phyloP scores from a whole-genome alignment of 2,888 invertebrate genomes.

The Herminia tarsipennalis region DNA sequence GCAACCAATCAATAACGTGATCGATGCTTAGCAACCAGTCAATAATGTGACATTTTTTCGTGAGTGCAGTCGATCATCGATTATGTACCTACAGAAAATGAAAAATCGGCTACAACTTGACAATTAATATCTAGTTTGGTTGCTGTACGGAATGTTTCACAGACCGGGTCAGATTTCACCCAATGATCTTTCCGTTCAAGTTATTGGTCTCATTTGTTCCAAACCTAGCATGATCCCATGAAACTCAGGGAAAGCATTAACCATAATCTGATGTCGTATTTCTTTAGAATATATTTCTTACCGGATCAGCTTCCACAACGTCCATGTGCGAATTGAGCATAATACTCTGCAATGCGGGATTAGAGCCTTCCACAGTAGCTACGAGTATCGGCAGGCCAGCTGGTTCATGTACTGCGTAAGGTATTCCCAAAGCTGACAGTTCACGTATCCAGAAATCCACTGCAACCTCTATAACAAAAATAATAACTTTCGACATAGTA shows the following conservation, averaged over 20 bases:
- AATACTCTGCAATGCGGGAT: conserved; percentile 89
- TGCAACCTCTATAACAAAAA: conserved; percentile 84
- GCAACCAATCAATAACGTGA: no score
- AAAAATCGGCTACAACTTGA: no score
- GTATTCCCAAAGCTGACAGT: conserved; percentile 88
- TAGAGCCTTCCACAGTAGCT: conserved; percentile 91
- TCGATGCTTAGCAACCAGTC: no score
- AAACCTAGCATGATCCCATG: background rate
- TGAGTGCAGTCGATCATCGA: no score
- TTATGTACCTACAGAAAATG: no score
- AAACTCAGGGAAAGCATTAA: no score
- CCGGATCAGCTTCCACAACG: conserved; percentile 95
- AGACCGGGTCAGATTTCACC: no score
- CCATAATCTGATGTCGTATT: background rate
- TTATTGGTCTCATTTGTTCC: no score
- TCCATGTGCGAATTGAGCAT: conserved; percentile 98
- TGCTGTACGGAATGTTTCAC: no score
- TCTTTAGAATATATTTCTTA: conserved; percentile 60
- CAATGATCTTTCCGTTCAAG: no score
- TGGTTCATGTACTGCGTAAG: conserved; percentile 83
- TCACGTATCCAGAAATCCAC: conserved; percentile 90
- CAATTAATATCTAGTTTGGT: no score
- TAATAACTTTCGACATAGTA: background rate
- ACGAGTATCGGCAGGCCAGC: conserved; percentile 69
- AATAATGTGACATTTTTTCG: no score